Percentiles rank a stretch among this genome's conserved stretches.
Conservation (phyloP, 1,140 invertebrate species). For the Mesaphorura yosii region DNA sequence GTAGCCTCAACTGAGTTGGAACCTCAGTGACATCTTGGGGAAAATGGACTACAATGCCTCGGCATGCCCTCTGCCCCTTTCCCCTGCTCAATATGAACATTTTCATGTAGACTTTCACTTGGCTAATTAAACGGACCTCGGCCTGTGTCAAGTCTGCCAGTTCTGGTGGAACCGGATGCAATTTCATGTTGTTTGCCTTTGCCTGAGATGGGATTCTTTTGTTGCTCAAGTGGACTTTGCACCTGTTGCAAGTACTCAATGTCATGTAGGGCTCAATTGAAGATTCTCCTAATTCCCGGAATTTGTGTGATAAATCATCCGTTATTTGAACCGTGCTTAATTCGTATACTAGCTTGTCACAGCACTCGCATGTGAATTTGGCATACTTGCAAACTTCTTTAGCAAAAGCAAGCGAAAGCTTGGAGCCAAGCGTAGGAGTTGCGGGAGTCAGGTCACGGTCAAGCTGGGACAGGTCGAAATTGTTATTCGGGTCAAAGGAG, state of each 20-base stretch:
- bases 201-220: not conserved
- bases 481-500: no score
- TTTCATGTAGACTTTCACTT: constrained; percentile 8
- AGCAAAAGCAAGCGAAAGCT: no score
- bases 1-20: not conserved
- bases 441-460: no score
- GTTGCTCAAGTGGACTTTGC: not conserved
- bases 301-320: no score
- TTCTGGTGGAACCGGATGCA: not conserved
- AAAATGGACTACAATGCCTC: not conserved
- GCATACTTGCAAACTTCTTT: no score
- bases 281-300: no score
- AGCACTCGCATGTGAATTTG: no score
- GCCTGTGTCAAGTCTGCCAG: not conserved
- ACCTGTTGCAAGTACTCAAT: not conserved
- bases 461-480: no score
- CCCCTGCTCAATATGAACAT: not conserved
- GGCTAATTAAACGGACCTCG: constrained; percentile 1
- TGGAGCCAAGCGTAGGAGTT: no score
- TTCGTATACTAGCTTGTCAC: no score
- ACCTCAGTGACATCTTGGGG: not conserved
- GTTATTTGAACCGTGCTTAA: no score
- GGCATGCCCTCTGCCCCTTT: not conserved
- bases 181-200: not conserved
- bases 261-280: no score